phyloP scores from a whole-genome alignment of 2,113 vertebrate genomes.

The Phrynosoma blainvillii region DNA sequence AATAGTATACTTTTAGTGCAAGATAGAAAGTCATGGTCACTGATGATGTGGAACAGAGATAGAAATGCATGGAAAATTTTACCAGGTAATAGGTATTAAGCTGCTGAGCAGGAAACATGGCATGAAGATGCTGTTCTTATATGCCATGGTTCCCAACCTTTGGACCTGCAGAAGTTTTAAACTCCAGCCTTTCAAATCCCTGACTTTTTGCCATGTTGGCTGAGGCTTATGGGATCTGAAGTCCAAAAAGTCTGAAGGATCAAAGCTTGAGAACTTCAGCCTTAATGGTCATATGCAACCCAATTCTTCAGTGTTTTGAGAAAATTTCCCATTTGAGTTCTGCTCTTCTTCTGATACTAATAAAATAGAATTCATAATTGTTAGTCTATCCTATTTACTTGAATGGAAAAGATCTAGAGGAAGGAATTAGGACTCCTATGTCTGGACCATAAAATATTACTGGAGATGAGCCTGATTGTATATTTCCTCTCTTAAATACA shows the following conservation, averaged over 20 bases:
- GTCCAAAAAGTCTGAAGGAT: too few species aligned
- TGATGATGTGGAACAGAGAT: background rate
- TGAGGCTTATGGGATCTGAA: too few species aligned
- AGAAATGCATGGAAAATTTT: background rate
- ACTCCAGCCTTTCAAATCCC: too few species aligned
- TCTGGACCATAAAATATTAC: background rate
- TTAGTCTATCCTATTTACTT: background rate
- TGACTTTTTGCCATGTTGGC: too few species aligned
- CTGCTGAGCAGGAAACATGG: background rate
- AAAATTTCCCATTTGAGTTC: too few species aligned
- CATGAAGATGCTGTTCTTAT: background rate
- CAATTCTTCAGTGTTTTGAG: too few species aligned
- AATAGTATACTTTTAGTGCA: too few species aligned
- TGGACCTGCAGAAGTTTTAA: too few species aligned
- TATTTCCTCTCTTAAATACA: background rate
- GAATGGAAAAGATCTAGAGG: background rate
- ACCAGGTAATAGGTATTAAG: too few species aligned
- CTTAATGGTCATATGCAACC: too few species aligned
- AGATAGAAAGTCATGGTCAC: background rate
- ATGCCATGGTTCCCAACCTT: too few species aligned
- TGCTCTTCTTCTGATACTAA: background rate
- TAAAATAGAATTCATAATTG: background rate
- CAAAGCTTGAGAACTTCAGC: too few species aligned
- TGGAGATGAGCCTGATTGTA: background rate
- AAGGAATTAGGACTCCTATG: background rate